Conservation (phyloP, 2,888 invertebrate species). For the Dione vanillae region DNA sequence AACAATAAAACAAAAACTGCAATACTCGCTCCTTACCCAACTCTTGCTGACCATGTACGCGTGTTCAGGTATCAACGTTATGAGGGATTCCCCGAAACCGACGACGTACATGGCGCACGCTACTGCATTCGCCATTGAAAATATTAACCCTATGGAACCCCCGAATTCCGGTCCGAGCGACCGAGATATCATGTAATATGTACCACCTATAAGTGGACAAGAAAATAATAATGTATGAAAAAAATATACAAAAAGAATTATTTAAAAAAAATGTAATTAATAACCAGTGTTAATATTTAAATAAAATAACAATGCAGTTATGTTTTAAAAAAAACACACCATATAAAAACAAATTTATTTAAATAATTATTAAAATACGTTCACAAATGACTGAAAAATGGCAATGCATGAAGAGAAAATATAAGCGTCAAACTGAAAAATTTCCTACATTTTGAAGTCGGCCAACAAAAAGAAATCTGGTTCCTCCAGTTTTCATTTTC, state of each 20-base stretch:
- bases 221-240: background rate
- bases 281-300: too few species aligned
- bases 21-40: conserved; percentile 64
- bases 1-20: background rate
- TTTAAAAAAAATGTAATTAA: too few species aligned
- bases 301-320: too few species aligned
- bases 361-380: too few species aligned
- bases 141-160: conserved; percentile 97
- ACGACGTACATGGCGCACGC: conserved; percentile 99
- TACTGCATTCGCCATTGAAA: conserved; percentile 98
- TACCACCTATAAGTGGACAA: conserved; percentile 89
- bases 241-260: background rate
- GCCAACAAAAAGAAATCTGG: too few species aligned
- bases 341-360: too few species aligned
- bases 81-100: conserved; percentile 97
- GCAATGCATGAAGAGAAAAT: too few species aligned
- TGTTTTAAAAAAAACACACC: too few species aligned
- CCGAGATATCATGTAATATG: conserved; percentile 99
- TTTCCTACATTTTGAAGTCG: too few species aligned
- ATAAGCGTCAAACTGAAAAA: too few species aligned
- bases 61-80: conserved; percentile 85
- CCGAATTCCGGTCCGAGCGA: conserved; percentile 99
- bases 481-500: too few species aligned
- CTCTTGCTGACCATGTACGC: conserved; percentile 75
- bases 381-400: too few species aligned